Percentiles rank a stretch among this genome's conserved stretches.
phyloP scores from a whole-genome alignment of 2,888 invertebrate species.

The Tenthredo scrophulariae region DNA sequence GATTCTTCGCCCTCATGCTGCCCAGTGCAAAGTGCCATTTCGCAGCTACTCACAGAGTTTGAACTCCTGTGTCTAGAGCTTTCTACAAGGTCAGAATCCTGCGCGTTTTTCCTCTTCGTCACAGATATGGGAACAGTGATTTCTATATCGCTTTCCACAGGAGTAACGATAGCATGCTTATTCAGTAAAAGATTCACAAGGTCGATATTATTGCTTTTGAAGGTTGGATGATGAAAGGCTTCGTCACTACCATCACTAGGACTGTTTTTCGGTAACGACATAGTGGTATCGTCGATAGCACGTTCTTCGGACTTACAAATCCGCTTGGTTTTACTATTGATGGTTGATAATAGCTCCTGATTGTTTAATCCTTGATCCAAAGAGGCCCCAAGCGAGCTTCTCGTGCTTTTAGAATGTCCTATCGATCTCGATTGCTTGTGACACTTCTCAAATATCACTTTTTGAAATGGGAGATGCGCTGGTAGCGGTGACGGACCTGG shows the following conservation, averaged over 20 bases:
- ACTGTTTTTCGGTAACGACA: conserved; percentile 68
- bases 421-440: conserved; percentile 70
- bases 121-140: conserved; percentile 74
- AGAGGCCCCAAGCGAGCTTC: conserved; percentile 73
- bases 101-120: conserved; percentile 65
- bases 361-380: conserved; percentile 75
- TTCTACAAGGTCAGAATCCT: conserved; percentile 63
- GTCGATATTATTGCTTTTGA: conserved; percentile 56
- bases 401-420: conserved; percentile 71
- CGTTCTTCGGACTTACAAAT: conserved; percentile 76
- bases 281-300: conserved; percentile 71
- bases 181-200: neutral
- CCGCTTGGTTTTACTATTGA: conserved; percentile 71
- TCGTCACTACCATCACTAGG: conserved; percentile 71
- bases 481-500: conserved; percentile 70
- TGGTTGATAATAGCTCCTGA: conserved; percentile 65
- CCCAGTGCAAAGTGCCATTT: conserved; percentile 75
- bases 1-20: conserved; percentile 67
- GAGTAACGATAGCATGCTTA: conserved; percentile 38
- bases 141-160: conserved; percentile 71
- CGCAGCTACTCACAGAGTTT: conserved; percentile 76
- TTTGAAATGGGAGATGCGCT: conserved; percentile 71
- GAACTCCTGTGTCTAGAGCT: conserved; percentile 72
- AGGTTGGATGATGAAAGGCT: conserved; percentile 68
- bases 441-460: conserved; percentile 72